phyloP scores from a whole-genome alignment of 2,797 vertebrate species.

The Ataeniobius toweri region DNA sequence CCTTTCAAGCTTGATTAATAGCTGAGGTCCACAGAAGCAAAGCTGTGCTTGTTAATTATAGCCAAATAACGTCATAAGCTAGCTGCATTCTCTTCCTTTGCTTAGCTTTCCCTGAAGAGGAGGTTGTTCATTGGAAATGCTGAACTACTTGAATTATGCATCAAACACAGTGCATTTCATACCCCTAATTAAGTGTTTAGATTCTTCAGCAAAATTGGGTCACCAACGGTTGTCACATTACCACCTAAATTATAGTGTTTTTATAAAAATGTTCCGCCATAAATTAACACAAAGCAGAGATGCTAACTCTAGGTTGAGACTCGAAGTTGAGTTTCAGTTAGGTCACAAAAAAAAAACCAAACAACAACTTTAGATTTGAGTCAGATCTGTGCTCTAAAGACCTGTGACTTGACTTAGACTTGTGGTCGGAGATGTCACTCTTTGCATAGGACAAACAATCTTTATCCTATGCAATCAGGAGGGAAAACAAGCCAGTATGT shows the following conservation, averaged over 20 bases:
- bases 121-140: neutral
- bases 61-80: neutral
- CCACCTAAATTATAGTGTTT: neutral
- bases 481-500: neutral
- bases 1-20: constrained; percentile 45
- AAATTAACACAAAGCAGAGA: neutral
- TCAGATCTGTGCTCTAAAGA: neutral
- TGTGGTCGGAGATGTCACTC: neutral
- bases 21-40: constrained; percentile 23
- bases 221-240: neutral
- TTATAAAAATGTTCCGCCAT: neutral
- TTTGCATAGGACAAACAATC: neutral
- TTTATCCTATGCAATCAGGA: neutral
- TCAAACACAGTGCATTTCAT: neutral
- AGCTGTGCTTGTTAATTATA: constrained; percentile 19
- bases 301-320: neutral
- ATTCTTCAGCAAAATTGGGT: neutral
- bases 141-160: neutral
- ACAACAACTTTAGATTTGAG: neutral
- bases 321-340: neutral
- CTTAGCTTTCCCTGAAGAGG: neutral
- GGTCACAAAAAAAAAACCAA: neutral
- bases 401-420: neutral
- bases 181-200: neutral
- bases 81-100: neutral